These are phyloP conservation scores for Amphibalanus amphitrite DNA, from an alignment of 1,140 invertebrate species.

Conservation along the genomic window DNA sequence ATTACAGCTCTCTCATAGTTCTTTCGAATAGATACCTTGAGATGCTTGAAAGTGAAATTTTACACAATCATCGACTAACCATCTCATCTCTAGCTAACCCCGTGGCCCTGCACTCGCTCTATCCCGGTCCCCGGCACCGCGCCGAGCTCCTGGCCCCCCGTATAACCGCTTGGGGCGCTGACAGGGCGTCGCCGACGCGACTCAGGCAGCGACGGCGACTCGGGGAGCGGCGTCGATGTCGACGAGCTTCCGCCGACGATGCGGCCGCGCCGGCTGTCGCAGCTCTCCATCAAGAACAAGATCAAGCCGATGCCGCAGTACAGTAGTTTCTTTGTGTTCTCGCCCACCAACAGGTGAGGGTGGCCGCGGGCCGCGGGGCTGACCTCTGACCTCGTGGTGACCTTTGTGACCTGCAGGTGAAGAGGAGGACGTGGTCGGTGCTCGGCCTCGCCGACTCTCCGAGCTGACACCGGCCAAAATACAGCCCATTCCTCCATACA, in stretches of 20 bases:
- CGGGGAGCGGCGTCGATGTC: constrained; percentile 28
- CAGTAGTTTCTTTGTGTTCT: constrained; percentile 42
- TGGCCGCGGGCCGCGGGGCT: too few species aligned
- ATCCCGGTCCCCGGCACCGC: too few species aligned
- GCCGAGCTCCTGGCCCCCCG: too few species aligned
- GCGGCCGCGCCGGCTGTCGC: constrained; percentile 66
- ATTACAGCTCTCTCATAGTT: too few species aligned
- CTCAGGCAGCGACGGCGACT: background rate
- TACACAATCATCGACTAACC: too few species aligned
- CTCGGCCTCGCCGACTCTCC: constrained; percentile 41
- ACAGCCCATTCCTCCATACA: constrained; percentile 82
- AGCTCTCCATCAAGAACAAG: constrained; percentile 36
- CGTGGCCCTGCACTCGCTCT: too few species aligned
- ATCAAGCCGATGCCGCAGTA: constrained; percentile 45
- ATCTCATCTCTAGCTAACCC: too few species aligned
- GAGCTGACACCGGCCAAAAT: constrained; percentile 68
- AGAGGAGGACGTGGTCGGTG: constrained; percentile 9
- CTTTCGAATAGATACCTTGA: too few species aligned
- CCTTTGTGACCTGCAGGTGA: background rate
- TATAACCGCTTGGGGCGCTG: too few species aligned
- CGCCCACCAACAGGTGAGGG: constrained; percentile 28
- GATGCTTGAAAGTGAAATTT: too few species aligned
- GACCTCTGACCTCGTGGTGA: background rate
- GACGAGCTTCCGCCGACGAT: constrained; percentile 41
- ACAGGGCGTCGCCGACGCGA: too few species aligned